phyloP scores from a whole-genome alignment of 2,888 invertebrate species.

The Habroteleia sp. region DNA sequence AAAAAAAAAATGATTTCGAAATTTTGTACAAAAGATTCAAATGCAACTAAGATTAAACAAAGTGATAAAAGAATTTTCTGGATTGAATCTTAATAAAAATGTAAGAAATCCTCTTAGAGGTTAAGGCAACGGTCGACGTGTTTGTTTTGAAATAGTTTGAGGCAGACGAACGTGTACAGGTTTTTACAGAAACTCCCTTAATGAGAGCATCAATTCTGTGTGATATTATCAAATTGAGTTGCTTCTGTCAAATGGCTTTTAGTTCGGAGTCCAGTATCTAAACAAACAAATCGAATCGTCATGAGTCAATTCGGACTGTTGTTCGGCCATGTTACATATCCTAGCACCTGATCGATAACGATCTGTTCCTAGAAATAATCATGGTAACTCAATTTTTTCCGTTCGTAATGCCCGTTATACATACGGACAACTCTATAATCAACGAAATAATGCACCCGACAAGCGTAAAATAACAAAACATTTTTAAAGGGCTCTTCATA shows the following conservation, averaged over 20 bases:
- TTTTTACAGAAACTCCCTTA: conserved; percentile 21
- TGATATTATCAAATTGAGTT: conserved; percentile 20
- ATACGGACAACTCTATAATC: conserved; percentile 12
- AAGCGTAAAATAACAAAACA: conserved; percentile 25
- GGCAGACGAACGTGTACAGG: conserved; percentile 3
- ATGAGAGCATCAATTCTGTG: conserved; percentile 27
- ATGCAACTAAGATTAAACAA: too few relatives aligned
- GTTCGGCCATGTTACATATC: conserved; percentile 2
- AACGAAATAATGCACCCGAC: conserved; percentile 13
- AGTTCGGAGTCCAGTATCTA: not conserved
- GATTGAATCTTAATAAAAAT: too few relatives aligned
- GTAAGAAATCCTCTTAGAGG: too few relatives aligned
- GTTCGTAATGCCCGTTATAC: not conserved
- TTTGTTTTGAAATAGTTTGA: not conserved
- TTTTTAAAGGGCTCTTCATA: not conserved
- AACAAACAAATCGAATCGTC: conserved; percentile 5
- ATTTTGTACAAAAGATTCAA: too few relatives aligned
- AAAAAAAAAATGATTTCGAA: too few relatives aligned
- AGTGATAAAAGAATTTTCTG: too few relatives aligned
- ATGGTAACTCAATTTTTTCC: conserved; percentile 10
- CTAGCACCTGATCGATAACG: not conserved
- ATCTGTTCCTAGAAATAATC: conserved; percentile 15
- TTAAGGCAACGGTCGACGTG: too few relatives aligned
- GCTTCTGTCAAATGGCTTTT: conserved; percentile 26
- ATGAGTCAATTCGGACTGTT: not conserved